These are phyloP conservation scores for Melanotaenia duboulayi DNA, from an alignment of 2,113 vertebrate genomes.

Conservation along the genomic window DNA sequence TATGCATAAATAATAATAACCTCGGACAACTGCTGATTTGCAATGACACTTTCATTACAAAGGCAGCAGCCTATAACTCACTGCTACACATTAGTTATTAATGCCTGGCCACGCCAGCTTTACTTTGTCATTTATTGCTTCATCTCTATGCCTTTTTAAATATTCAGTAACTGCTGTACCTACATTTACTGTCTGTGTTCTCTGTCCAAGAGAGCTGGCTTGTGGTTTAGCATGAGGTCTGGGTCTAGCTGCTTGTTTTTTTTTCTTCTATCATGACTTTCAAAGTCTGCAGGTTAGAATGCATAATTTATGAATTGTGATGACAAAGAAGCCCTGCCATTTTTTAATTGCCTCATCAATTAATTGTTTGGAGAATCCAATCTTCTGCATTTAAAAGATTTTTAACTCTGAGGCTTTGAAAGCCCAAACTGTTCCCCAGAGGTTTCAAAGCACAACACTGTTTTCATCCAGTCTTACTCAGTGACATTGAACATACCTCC, in stretches of 20 bases:
- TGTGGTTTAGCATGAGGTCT: slow-evolving; percentile 63
- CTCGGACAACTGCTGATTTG: slow-evolving; percentile 87
- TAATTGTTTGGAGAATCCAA: background rate
- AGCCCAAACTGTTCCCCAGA: background rate
- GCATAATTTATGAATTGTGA: background rate
- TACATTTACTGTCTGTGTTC: slow-evolving; percentile 86
- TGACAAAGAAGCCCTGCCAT: background rate
- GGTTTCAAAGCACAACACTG: too few relatives aligned
- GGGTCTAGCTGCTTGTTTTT: slow-evolving; percentile 37
- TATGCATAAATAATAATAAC: slow-evolving; percentile 90
- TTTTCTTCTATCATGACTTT: background rate
- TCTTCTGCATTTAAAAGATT: background rate
- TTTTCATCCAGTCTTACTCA: background rate
- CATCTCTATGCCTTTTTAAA: slow-evolving; percentile 86
- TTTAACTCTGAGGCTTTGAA: background rate
- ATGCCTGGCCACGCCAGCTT: slow-evolving; percentile 85
- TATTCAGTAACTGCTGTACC: slow-evolving; percentile 87
- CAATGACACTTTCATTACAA: slow-evolving; percentile 88
- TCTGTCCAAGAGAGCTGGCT: slow-evolving; percentile 68
- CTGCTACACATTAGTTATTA: slow-evolving; percentile 85
- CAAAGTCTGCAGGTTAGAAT: background rate
- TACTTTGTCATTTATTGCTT: slow-evolving; percentile 88
- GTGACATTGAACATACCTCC: background rate
- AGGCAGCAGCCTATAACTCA: slow-evolving; percentile 84
- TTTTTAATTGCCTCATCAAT: slow-evolving; percentile 6